Base-by-base conservation (phyloP, 2,797 vertebrate genomes). In the Nyctibius grandis region DNA sequence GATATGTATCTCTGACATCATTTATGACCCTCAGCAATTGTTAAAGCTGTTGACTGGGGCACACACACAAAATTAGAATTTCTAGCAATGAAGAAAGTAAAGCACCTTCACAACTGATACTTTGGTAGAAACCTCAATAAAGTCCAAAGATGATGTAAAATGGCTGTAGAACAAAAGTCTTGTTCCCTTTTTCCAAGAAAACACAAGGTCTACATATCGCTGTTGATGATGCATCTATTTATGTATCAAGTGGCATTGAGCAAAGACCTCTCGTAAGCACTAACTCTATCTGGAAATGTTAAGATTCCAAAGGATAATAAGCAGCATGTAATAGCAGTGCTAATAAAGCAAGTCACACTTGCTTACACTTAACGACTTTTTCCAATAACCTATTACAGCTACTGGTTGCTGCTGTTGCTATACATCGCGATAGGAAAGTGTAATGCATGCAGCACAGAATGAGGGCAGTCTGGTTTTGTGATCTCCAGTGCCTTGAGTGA, bases 1-100 rank as follows among this genome's bases (percentile, higher is more conserved):
- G 44, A 42, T 8, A 4, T 0, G 0, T 3, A 47, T 15, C 38
- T 76, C 34, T 1, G 4, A 20, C 48, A 22, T 57, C 15, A 12
- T 28, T 77, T 57, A 25, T 10, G 31, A 73, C 23, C 57, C 15
- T 38, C 29, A 87, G 45, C 60, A 50, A 17, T 28, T 56, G 31
- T 63, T 51, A 63, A 21, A 23, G 51, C 45, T 53, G 9, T 26
- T 65, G 59, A 48, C 0, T 26, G 53, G 34, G 65, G 26, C 20
- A 47, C 31, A 36, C 38, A 22, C 31, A 45, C 9, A 54, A n/a
- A 51, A 48, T 44, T 0, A 67, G n/a, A 34, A 61, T 42, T 79
- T 76, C 63, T 25, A 77, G 50, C 63, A 69, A 56, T 23, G 19
- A 48, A 40, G n/a, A 45, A 68, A 59, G 12, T 34, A 29, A 67